phyloP scores from a whole-genome alignment of 2,113 vertebrate species.

The Acanthochromis polyacanthus region DNA sequence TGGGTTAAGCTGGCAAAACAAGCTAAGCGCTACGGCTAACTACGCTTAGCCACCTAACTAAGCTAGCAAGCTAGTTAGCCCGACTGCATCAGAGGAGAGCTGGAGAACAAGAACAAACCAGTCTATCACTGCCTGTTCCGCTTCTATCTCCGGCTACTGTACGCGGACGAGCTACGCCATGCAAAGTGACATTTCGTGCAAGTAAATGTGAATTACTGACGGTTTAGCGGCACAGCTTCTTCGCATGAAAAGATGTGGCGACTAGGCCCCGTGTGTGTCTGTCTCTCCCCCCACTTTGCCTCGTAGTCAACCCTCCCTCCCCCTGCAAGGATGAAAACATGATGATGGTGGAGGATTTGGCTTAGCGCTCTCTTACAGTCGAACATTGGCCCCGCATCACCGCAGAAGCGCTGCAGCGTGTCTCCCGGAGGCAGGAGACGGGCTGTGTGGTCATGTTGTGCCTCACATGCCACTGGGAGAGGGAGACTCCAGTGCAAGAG shows the following conservation, averaged over 20 bases:
- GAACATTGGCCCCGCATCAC: not conserved
- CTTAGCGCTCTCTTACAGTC: slow-evolving; percentile 43
- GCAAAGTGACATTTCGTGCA: not conserved
- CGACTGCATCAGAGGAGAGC: not conserved
- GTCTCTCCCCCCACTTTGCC: slow-evolving; percentile 65
- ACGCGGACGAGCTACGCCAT: no score
- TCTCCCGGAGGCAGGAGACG: not conserved
- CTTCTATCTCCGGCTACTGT: no score
- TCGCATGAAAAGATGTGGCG: slow-evolving; percentile 80
- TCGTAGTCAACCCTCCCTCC: slow-evolving; percentile 75
- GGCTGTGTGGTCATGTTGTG: slow-evolving; percentile 11
- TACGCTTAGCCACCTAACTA: slow-evolving; percentile 50
- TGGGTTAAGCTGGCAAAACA: slow-evolving; percentile 7
- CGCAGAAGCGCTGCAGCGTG: not conserved
- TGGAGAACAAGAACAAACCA: not conserved
- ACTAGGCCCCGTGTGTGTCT: slow-evolving; percentile 71
- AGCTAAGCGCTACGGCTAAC: slow-evolving; percentile 31
- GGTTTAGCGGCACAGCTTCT: slow-evolving; percentile 70
- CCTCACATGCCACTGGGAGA: slow-evolving; percentile 41
- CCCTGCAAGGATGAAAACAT: slow-evolving; percentile 75
- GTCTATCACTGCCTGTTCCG: rapidly evolving
- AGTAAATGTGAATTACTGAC: slow-evolving; percentile 69
- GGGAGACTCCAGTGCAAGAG: slow-evolving; percentile 49
- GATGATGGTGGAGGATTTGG: slow-evolving; percentile 68
- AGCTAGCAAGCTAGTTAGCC: slow-evolving; percentile 49